These are phyloP conservation scores for Columba livia DNA, from an alignment of 2,113 vertebrate species.

Conservation along the genomic window DNA sequence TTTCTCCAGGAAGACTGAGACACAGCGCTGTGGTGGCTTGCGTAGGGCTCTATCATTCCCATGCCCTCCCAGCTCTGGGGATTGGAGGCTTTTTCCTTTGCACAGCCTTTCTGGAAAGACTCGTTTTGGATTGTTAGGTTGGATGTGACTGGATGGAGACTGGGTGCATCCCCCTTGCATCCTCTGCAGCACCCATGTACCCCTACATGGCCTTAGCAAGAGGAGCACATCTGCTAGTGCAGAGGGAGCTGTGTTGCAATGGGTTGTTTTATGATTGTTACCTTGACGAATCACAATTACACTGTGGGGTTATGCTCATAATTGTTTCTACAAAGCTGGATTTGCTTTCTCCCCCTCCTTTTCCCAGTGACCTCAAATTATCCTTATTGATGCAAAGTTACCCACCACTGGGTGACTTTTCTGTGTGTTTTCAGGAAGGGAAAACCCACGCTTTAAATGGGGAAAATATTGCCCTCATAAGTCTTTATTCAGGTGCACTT, in stretches of 20 bases:
- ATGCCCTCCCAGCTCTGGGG: not conserved
- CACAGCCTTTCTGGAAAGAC: not conserved
- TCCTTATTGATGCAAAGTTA: conserved; percentile 16
- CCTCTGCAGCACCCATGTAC: not conserved
- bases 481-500: conserved; percentile 38
- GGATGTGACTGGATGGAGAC: not conserved
- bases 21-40: accelerated
- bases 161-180: accelerated
- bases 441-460: conserved; percentile 6
- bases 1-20: not conserved
- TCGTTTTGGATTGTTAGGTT: accelerated
- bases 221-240: not conserved
- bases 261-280: not conserved
- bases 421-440: not conserved
- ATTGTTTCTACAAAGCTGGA: conserved; percentile 42
- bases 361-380: conserved; percentile 57
- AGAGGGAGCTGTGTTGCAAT: not conserved
- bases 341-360: not conserved
- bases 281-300: conserved; percentile 61
- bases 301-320: conserved; percentile 38
- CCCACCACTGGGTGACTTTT: not conserved
- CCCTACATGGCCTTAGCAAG: not conserved
- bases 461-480: conserved; percentile 39
- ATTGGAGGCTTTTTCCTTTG: not conserved
- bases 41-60: accelerated